Evolutionary conservation across 2,113 vertebrate genomes (phyloP), one percentile per base, ranked within the genome.

Genomic region (Tragelaphus buxtoni): DNA sequence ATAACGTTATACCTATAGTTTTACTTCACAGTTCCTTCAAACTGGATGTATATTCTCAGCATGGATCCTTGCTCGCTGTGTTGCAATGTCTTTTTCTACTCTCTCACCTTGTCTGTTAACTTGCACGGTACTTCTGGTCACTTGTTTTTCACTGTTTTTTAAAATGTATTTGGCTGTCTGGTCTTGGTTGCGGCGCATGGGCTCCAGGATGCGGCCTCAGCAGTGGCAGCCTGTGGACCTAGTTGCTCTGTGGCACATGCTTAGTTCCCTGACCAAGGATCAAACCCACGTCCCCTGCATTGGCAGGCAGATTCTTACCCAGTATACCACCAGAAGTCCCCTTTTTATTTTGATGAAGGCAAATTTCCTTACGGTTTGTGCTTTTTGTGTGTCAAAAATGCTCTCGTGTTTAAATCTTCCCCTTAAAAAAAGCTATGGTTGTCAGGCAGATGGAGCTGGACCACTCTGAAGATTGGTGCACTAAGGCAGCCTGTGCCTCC

Each of bases 211-310:
- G 22, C 69, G 7, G 69, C 35, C 69, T 74, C 69, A 26, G 69
- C 4, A 7, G 11, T 7, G 4, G 39, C 35, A 74, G 65, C 69
- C 35, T 14, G 39, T 74, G 22, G 69, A 26, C 11, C 26, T 13
- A 7, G 39, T 1, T 42, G 39, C 69, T 42, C 39, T 42, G 39
- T 7, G 39, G 39, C 39, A 4, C 0, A 1, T 4, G 3, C 35
- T 20, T 26, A 26, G 35, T 26, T 74, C 22, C 69, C 39, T 24
- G 11, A 26, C 35, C 69, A 74, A 32, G 69, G 69, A 69, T 35
- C n/a, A 20, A 69, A 14, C 69, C 69, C 20, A 7, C 4, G 22
- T 3, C 22, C 39, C 69, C 69, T 74, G 22, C 22, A 13, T 0
- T 74, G 69, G 20, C 20, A 69, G 35, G 69, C 69, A 13, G 69